Conservation (phyloP, 2,888 invertebrate species). For the Zaprionus bogoriensis region DNA sequence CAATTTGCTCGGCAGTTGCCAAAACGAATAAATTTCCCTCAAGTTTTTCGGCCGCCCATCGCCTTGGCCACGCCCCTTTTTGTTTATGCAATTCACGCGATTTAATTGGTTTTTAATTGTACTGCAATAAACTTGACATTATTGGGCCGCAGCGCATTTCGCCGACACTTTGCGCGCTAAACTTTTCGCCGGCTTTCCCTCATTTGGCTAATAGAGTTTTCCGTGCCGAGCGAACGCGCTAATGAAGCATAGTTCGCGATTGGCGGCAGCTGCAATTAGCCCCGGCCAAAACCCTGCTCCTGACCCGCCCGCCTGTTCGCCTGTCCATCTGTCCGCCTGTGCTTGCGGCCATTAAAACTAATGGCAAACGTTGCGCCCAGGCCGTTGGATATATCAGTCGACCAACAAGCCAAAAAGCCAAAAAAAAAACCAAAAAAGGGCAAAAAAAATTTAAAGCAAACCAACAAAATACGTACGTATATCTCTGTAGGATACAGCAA, state of each 20-base stretch:
- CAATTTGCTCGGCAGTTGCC: conserved; percentile 33
- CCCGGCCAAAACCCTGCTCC: too few relatives aligned
- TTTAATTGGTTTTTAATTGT: conserved; percentile 70
- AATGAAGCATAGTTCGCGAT: conserved; percentile 68
- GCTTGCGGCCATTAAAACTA: conserved; percentile 56
- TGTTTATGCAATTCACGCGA: conserved; percentile 29
- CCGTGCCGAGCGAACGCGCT: conserved; percentile 26
- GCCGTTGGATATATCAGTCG: conserved; percentile 58
- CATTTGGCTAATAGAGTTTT: conserved; percentile 68
- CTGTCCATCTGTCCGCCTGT: conserved; percentile 1
- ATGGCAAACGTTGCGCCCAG: conserved; percentile 41
- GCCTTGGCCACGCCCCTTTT: neutral
- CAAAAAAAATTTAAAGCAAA: conserved; percentile 2
- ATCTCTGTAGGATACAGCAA: neutral
- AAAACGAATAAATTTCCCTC: conserved; percentile 15
- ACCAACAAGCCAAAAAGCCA: conserved; percentile 56
- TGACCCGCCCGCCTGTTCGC: neutral
- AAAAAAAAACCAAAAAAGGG: conserved; percentile 28
- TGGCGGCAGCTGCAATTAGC: conserved; percentile 63
- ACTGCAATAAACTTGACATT: conserved; percentile 54
- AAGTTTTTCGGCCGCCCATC: neutral
- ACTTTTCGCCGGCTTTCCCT: conserved; percentile 30
- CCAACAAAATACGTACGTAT: conserved; percentile 2
- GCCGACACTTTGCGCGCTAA: conserved; percentile 30
- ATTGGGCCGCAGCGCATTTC: conserved; percentile 58